Percentiles rank a stretch among this genome's conserved stretches.
phyloP scores from a whole-genome alignment of 2,888 invertebrate species.

The Tiliacea citrago region DNA sequence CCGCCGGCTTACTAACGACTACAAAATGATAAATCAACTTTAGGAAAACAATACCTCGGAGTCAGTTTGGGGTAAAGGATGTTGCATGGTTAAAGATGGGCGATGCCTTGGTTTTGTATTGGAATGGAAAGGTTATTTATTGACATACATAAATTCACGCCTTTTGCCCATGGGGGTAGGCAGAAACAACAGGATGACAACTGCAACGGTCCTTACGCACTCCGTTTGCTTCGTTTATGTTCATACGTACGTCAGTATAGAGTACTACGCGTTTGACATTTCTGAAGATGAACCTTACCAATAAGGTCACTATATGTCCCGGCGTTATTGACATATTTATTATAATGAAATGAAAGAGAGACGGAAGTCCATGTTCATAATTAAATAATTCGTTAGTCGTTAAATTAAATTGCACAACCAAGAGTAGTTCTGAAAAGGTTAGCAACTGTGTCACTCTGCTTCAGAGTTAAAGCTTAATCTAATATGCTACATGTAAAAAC shows the following conservation, averaged over 20 bases:
- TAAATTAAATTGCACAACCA: background rate
- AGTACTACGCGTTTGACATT: too few relatives aligned
- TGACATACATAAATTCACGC: background rate
- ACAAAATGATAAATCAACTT: constrained; percentile 82
- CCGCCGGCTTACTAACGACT: constrained; percentile 79
- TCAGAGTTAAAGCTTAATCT: background rate
- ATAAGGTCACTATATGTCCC: too few relatives aligned
- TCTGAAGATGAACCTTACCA: too few relatives aligned
- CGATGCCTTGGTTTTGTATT: background rate
- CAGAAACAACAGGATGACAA: too few relatives aligned
- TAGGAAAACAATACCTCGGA: constrained; percentile 76
- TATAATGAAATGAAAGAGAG: too few relatives aligned
- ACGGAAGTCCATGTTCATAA: background rate
- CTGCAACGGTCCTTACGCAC: too few relatives aligned
- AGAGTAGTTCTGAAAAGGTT: background rate
- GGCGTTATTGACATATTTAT: too few relatives aligned
- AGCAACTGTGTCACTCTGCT: background rate
- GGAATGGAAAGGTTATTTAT: background rate
- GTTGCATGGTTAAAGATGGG: constrained; percentile 30
- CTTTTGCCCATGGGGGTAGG: too few relatives aligned
- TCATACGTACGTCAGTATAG: too few relatives aligned
- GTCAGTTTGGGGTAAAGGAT: constrained; percentile 65
- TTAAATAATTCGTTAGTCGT: background rate
- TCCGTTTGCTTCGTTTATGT: too few relatives aligned
- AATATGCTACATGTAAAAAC: background rate